These are phyloP conservation scores for Caenorhabditis afra DNA, from an alignment of 2,888 invertebrate genomes.

Conservation along the genomic window DNA sequence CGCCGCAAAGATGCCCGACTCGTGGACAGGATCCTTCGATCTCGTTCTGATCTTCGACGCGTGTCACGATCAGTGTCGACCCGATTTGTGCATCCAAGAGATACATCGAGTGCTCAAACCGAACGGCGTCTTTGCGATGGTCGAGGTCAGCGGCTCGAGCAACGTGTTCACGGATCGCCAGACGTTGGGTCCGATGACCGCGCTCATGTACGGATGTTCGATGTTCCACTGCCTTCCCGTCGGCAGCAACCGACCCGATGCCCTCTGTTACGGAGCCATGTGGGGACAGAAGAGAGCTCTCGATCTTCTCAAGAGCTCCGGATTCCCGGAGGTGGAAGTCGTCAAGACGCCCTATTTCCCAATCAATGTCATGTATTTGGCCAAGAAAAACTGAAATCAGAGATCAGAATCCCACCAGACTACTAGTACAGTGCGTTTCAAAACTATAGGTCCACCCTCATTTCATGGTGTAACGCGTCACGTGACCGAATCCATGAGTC, in stretches of 20 bases:
- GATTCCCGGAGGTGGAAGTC: conserved; percentile 64
- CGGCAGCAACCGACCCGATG: conserved; percentile 70
- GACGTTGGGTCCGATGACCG: conserved; percentile 45
- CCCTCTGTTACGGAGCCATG: conserved; percentile 69
- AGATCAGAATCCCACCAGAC: no score
- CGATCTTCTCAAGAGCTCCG: conserved; percentile 64
- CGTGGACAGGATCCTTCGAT: conserved; percentile 70
- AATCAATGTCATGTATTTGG: conserved; percentile 66
- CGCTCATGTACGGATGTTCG: conserved; percentile 64
- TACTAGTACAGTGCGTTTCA: no score
- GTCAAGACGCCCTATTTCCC: conserved; percentile 60
- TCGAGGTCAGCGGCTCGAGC: conserved; percentile 68
- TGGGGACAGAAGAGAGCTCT: conserved; percentile 67
- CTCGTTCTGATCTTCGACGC: conserved; percentile 73
- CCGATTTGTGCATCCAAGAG: conserved; percentile 73
- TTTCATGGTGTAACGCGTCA: no score
- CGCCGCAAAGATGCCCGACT: conserved; percentile 62
- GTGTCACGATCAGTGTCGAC: conserved; percentile 73
- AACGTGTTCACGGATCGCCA: conserved; percentile 52
- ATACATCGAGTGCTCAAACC: conserved; percentile 74
- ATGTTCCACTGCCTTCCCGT: conserved; percentile 75
- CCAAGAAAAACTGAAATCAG: conserved; percentile 16
- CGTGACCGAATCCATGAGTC: no score
- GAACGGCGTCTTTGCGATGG: conserved; percentile 72
- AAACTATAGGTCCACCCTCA: no score